phyloP scores from a whole-genome alignment of 2,797 vertebrate genomes.

The Myripristis jacobus region DNA sequence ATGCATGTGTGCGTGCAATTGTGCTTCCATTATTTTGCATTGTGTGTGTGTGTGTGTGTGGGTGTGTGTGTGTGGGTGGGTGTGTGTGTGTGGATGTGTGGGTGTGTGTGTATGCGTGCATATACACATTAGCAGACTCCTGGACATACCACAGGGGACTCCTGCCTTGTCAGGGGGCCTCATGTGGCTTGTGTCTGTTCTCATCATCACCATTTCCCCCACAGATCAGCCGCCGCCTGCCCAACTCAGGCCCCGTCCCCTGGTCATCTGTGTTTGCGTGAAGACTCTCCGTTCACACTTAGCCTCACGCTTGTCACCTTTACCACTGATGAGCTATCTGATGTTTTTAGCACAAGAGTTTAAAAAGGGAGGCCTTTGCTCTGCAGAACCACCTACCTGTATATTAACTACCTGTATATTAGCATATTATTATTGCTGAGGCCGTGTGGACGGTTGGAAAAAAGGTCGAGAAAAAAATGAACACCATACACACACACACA shows the following conservation, averaged over 20 bases:
- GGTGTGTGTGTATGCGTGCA: slow-evolving; percentile 16
- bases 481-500: not conserved
- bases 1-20: slow-evolving; percentile 16
- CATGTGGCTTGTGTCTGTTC: slow-evolving; percentile 87
- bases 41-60: not conserved
- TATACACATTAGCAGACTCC: slow-evolving; percentile 56
- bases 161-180: slow-evolving; percentile 82
- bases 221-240: slow-evolving; percentile 65
- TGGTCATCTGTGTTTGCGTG: slow-evolving; percentile 65
- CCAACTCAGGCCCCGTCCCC: slow-evolving; percentile 55
- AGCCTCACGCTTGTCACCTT: slow-evolving; percentile 71
- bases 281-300: slow-evolving; percentile 73
- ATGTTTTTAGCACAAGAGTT: slow-evolving; percentile 48
- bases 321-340: slow-evolving; percentile 62
- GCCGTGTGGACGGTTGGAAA: slow-evolving; percentile 6
- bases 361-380: slow-evolving; percentile 27
- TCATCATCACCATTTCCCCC: slow-evolving; percentile 80
- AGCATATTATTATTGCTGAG: not conserved
- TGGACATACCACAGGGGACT: slow-evolving; percentile 77
- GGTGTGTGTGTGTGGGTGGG: slow-evolving; percentile 15
- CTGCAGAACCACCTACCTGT: slow-evolving; percentile 17
- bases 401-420: not conserved
- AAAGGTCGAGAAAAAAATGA: not conserved
- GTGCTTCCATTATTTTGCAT: not conserved
- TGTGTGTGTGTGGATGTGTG: slow-evolving; percentile 23